Evolutionary conservation across 2,113 vertebrate species (phyloP).

Genomic region (Vimba vimba): DNA sequence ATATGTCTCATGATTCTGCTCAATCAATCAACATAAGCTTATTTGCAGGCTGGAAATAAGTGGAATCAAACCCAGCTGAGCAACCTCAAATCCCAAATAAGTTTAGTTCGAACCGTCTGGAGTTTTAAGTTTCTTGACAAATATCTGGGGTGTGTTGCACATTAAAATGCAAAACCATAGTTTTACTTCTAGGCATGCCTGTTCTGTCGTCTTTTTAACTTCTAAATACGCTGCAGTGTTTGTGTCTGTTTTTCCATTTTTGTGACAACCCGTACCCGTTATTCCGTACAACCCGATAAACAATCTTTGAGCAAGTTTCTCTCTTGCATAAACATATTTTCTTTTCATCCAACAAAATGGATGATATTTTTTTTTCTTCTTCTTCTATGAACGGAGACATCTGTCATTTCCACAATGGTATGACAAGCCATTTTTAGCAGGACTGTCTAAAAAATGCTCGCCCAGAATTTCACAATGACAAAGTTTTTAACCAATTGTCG

Average conservation of each 20-base stretch:
- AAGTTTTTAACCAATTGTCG: background rate
- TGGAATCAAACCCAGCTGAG: slow-evolving; percentile 51
- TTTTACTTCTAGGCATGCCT: background rate
- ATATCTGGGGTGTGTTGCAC: background rate
- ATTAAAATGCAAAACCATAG: slow-evolving; percentile 31
- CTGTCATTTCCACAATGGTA: slow-evolving; percentile 4
- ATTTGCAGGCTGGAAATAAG: slow-evolving; percentile 2
- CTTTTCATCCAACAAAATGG: slow-evolving; percentile 7
- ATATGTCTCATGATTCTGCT: slow-evolving; percentile 1
- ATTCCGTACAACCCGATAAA: background rate
- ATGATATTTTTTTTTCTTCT: background rate
- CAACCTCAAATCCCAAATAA: slow-evolving; percentile 33
- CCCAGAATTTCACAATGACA: slow-evolving; percentile 20
- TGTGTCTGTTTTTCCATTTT: slow-evolving; percentile 18
- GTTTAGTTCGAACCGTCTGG: background rate
- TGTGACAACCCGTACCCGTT: no score
- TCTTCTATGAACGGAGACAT: background rate
- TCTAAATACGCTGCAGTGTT: slow-evolving; percentile 19
- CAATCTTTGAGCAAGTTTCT: slow-evolving; percentile 4
- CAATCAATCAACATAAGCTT: background rate
- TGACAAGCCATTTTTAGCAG: background rate
- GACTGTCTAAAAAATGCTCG: background rate
- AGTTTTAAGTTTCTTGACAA: background rate
- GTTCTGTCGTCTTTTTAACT: background rate
- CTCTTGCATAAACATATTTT: background rate